These are phyloP conservation scores for Colinus virginianus DNA, from an alignment of 2,113 vertebrate genomes.

Conservation along the genomic window DNA sequence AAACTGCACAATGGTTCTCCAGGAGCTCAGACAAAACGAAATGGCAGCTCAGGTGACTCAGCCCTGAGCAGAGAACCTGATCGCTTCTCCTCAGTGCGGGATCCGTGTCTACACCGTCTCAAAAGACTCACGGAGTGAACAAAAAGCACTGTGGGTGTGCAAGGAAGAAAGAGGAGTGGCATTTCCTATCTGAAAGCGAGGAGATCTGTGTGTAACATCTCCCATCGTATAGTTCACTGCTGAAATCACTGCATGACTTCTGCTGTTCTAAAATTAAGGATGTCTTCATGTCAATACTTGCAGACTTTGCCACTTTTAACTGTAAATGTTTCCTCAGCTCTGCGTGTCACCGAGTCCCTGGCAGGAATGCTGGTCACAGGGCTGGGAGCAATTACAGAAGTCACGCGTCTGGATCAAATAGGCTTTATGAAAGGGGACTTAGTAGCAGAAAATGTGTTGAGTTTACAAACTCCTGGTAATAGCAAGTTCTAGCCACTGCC, in stretches of 20 bases:
- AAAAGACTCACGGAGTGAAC: not conserved
- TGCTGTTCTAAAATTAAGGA: not conserved
- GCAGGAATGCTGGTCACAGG: not conserved
- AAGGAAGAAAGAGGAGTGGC: not conserved
- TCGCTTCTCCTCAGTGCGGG: not conserved
- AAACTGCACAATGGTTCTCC: accelerated
- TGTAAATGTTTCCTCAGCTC: not conserved
- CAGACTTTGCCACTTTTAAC: not conserved
- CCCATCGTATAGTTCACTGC: not conserved
- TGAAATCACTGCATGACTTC: not conserved
- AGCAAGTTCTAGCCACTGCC: not conserved
- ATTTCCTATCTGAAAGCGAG: not conserved
- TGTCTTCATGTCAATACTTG: not conserved
- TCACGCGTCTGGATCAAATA: slow-evolving; percentile 6
- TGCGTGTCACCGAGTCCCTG: not conserved
- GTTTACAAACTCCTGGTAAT: not conserved
- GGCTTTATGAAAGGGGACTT: not conserved
- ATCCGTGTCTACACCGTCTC: not conserved
- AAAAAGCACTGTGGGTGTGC: not conserved
- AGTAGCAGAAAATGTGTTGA: slow-evolving; percentile 24
- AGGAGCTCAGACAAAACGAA: accelerated
- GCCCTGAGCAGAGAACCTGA: not conserved
- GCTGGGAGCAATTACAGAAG: not conserved
- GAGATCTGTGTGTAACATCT: not conserved
- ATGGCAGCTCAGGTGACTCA: not conserved